phyloP scores from a whole-genome alignment of 2,113 vertebrate genomes.

The Chlorodrepanis virens region DNA sequence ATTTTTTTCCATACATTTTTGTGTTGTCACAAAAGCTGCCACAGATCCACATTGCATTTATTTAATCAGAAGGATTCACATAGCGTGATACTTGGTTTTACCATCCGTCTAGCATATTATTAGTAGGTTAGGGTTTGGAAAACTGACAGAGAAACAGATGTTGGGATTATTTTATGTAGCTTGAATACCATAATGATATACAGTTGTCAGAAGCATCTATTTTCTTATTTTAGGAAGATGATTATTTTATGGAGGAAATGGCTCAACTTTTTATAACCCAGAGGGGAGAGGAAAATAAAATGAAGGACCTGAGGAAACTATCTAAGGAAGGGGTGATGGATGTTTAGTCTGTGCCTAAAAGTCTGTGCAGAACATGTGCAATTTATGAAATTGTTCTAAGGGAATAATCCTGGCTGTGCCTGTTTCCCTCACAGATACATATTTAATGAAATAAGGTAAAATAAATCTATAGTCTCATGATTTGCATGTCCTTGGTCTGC shows the following conservation, averaged over 20 bases:
- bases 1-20: background rate
- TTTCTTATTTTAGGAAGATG: constrained; percentile 35
- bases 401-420: background rate
- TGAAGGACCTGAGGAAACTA: background rate
- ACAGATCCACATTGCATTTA: background rate
- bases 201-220: constrained; percentile 53
- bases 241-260: constrained; percentile 35
- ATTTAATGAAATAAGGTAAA: background rate
- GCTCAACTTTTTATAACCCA: background rate
- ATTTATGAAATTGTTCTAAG: constrained; percentile 26
- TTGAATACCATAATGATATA: constrained; percentile 48
- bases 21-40: constrained; percentile 29
- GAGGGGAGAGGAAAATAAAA: background rate
- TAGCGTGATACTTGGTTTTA: constrained; percentile 28
- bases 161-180: constrained; percentile 58
- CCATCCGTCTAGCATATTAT: constrained; percentile 50
- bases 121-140: constrained; percentile 59
- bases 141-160: constrained; percentile 72
- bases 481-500: background rate
- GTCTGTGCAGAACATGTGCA: background rate
- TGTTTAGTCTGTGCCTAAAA: constrained; percentile 16
- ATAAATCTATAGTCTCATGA: background rate
- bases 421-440: background rate
- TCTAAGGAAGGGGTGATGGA: background rate
- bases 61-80: constrained; percentile 13